Evolutionary conservation across 2,797 vertebrate genomes (phyloP), one percentile per base, ranked within the genome.

Genomic region (Serranus cabrilla): DNA sequence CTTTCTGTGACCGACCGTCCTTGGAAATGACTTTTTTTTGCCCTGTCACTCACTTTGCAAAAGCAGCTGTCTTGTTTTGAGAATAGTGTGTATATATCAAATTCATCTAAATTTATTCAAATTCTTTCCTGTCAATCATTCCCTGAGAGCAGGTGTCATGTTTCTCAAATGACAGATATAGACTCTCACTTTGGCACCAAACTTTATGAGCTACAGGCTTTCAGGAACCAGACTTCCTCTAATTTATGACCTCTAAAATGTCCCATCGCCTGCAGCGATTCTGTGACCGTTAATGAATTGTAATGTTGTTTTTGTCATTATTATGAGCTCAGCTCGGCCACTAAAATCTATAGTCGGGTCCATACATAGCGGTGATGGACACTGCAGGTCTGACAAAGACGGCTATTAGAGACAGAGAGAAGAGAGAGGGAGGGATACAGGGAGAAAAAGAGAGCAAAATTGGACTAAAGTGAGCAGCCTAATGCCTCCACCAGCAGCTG

Each of bases 401-500:
- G 12, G 63, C 78, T 71, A 77, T 80, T 82, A 76, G 64, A 81
- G 69, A 23, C 31, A n/a, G 27, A 67, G 46, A 59, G 50, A 39
- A 16, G 52, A 58, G 61, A 64, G 3, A 51, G 21, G 63, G 58
- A 69, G 79, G 34, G 50, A 65, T 18, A 60, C 2, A 11, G 66
- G 8, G 31, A 57, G 76, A 71, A 21, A 83, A 64, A 82, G 39
- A 68, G 78, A 71, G 83, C 58, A 57, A 84, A 89, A 90, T 81
- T 85, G 76, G 82, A 80, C 78, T 61, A 62, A 89, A 91, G 83
- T 76, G 85, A 83, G 81, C 51, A 68, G 82, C 83, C 82, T 88
- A 86, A 85, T 91, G 82, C 80, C 61, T 90, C 72, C 63, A 87
- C 81, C 82, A 83, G 84, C 89, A 85, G 82, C 87, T 91, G 91